Evolutionary conservation across 2,113 vertebrate genomes (phyloP), one percentile per base, ranked within the genome.

Genomic region (Oophaga pumilio): DNA sequence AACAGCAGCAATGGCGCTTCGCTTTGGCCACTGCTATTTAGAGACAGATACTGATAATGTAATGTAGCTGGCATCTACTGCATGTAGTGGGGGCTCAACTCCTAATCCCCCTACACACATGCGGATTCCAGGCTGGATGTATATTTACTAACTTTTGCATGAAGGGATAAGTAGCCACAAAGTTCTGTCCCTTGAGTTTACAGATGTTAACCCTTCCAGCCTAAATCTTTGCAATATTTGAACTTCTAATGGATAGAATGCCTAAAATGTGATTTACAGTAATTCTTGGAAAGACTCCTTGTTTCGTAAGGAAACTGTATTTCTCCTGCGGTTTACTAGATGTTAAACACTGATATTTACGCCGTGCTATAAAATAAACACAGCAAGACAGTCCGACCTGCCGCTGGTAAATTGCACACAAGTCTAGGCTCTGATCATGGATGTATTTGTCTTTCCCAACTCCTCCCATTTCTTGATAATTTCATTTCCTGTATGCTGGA

Each of bases 401-500:
- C 50, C 22, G 49, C 49, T 85, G 82, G 24, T 84, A 66, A 71
- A 71, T 53, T 24, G 56, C 50, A 84, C 14, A 56, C 22, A 73
- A 22, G 50, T 33, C 69, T 85, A n/a, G 2, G 52, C 49, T 64
- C 6, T 43, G 14, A 71, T 78, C 85, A 69, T n/a, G 15, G 52
- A 52, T 59, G 76, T 80, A 64, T 87, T 28, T 81, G 26, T 24
- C 59, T 57, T 17, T 1, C 56, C 80, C 85, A 90, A 88, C 84
- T 73, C 64, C 89, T 85, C 88, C 89, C 81, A 80, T 85, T 89
- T 91, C 87, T 90, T 60, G 85, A 92, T 91, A 91, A 90, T 89
- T 91, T 86, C 88, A 90, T 91, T 93, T 93, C 93, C 92, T 92
- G 91, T 90, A 89, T 91, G 76, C 90, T 74, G 90, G 90, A 89